These are phyloP conservation scores for Phalera bucephala DNA, from an alignment of 2,888 invertebrate genomes.

Conservation along the genomic window DNA sequence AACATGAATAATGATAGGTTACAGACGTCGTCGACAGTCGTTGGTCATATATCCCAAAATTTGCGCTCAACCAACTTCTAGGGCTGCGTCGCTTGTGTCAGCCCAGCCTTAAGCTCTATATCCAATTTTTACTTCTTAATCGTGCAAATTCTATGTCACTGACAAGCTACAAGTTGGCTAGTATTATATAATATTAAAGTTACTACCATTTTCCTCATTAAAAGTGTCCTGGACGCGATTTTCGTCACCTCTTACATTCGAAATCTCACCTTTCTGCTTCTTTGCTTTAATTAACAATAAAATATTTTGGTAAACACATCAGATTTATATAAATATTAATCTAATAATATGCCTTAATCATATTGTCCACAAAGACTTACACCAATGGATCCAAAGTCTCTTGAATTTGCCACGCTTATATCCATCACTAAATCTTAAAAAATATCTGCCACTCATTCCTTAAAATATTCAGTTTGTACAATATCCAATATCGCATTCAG, in stretches of 20 bases:
- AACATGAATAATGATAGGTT: too few species aligned
- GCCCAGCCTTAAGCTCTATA: neutral
- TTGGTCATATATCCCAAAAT: too few species aligned
- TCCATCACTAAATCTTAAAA: too few species aligned
- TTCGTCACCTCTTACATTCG: slow-evolving; percentile 61
- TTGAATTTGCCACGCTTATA: too few species aligned
- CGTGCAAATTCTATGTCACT: neutral
- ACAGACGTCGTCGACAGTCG: too few species aligned
- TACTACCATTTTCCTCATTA: slow-evolving; percentile 67
- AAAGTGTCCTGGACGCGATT: slow-evolving; percentile 52
- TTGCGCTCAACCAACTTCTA: too few species aligned
- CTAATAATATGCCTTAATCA: slow-evolving; percentile 16
- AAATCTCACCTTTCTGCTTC: slow-evolving; percentile 72
- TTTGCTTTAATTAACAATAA: slow-evolving; percentile 74
- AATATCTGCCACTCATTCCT: slow-evolving; percentile 6
- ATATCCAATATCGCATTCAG: slow-evolving; percentile 14
- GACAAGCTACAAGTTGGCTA: too few species aligned
- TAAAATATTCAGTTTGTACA: slow-evolving; percentile 10
- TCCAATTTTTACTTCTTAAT: neutral
- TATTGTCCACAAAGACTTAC: slow-evolving; percentile 10
- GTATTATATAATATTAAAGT: slow-evolving; percentile 29
- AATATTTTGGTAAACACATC: slow-evolving; percentile 29
- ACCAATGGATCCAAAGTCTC: too few species aligned
- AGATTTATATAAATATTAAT: slow-evolving; percentile 17
- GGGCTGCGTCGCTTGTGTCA: too few species aligned